Conservation (phyloP, 2,113 vertebrate genomes). For the Gopherus evgoodei region DNA sequence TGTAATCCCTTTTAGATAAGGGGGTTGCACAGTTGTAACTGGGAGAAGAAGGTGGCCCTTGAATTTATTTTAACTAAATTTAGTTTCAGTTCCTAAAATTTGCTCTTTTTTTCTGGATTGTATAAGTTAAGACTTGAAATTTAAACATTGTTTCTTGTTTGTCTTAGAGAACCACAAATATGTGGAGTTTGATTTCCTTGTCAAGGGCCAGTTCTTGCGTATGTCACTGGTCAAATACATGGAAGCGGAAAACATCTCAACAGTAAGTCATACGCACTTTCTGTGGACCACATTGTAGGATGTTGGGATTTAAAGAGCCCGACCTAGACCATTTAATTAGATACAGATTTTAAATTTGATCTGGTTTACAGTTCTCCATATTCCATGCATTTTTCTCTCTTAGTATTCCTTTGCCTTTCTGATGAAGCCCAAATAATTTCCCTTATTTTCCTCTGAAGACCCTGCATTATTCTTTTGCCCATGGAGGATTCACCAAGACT, state of each 20-base stretch:
- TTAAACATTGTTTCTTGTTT: neutral
- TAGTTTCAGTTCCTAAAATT: neutral
- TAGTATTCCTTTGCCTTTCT: neutral
- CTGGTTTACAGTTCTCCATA: neutral
- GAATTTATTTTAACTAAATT: neutral
- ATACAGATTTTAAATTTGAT: neutral
- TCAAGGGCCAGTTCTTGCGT: slow-evolving; percentile 94
- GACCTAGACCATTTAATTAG: neutral
- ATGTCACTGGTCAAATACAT: slow-evolving; percentile 87
- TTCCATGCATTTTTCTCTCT: neutral
- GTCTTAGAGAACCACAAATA: slow-evolving; percentile 89
- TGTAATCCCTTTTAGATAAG: neutral
- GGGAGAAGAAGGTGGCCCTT: neutral
- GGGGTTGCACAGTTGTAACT: neutral
- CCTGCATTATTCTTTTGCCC: neutral
- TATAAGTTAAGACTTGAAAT: neutral
- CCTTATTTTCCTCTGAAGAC: neutral
- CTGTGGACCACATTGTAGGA: neutral
- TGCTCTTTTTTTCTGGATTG: neutral
- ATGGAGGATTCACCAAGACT: neutral
- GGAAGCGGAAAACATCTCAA: slow-evolving; percentile 92
- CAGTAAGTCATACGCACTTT: slow-evolving; percentile 76
- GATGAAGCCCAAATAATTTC: neutral
- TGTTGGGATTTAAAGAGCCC: neutral
- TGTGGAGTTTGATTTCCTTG: slow-evolving; percentile 98